phyloP scores from a whole-genome alignment of 2,797 vertebrate genomes.

The Sphaeramia orbicularis region DNA sequence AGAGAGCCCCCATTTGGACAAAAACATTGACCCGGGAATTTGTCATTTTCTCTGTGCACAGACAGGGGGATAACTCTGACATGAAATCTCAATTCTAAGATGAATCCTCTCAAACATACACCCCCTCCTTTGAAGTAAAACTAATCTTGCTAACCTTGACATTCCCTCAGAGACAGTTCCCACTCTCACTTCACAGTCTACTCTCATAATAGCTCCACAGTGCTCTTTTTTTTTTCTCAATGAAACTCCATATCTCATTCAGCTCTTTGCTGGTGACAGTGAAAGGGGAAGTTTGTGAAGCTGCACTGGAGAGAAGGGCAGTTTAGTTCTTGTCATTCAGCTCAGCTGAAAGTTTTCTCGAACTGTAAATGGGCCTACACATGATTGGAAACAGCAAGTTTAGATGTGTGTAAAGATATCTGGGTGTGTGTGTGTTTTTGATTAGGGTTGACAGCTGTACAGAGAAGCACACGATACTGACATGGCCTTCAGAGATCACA shows the following conservation, averaged over 20 bases:
- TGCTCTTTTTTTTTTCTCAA: slow-evolving; percentile 71
- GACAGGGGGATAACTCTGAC: slow-evolving; percentile 55
- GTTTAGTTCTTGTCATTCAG: slow-evolving; percentile 50
- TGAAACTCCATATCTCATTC: slow-evolving; percentile 81
- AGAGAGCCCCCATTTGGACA: slow-evolving; percentile 39
- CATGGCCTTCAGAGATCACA: slow-evolving; percentile 53
- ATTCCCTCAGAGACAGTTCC: slow-evolving; percentile 76
- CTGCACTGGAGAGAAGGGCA: slow-evolving; percentile 39
- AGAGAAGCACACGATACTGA: slow-evolving; percentile 16
- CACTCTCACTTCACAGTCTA: slow-evolving; percentile 73
- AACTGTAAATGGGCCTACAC: slow-evolving; percentile 22
- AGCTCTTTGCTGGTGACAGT: slow-evolving; percentile 61
- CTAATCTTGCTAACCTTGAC: slow-evolving; percentile 81
- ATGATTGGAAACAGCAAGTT: slow-evolving; percentile 39
- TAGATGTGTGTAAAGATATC: slow-evolving; percentile 5
- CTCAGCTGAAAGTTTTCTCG: slow-evolving; percentile 20
- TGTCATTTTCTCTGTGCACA: slow-evolving; percentile 36
- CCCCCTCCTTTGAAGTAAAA: slow-evolving; percentile 74
- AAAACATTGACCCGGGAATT: slow-evolving; percentile 55
- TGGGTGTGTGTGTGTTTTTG: slow-evolving; percentile 9
- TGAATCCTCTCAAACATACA: slow-evolving; percentile 63
- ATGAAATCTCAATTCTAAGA: slow-evolving; percentile 70
- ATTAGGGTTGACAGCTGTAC: slow-evolving; percentile 16
- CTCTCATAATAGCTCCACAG: slow-evolving; percentile 77
- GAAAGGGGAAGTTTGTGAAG: slow-evolving; percentile 53